Percentiles rank a stretch among this genome's conserved stretches.
Conservation (phyloP, 2,797 vertebrate genomes). For the Anguilla marmorata region DNA sequence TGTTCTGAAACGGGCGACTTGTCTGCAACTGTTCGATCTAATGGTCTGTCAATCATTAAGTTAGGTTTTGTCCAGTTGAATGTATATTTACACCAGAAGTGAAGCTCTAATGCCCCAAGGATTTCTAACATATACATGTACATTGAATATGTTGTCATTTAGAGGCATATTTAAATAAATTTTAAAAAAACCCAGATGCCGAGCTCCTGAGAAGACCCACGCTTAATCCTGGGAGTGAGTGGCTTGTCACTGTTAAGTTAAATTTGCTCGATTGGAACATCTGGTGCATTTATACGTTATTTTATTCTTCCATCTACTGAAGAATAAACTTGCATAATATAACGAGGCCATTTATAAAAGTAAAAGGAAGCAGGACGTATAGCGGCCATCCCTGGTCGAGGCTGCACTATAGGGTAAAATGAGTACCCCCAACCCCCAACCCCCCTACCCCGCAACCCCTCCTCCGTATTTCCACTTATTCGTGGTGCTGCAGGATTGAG, state of each 20-base stretch:
- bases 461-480: slow-evolving; percentile 51
- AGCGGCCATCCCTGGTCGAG: not conserved
- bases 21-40: not conserved
- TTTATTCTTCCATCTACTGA: not conserved
- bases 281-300: not conserved
- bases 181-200: too few relatives aligned
- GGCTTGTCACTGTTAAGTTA: not conserved
- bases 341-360: not conserved
- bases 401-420: not conserved
- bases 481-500: slow-evolving; percentile 52
- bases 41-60: not conserved
- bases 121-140: too few relatives aligned
- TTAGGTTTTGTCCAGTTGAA: not conserved
- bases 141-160: not conserved
- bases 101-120: not conserved
- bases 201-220: not conserved
- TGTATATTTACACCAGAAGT: not conserved
- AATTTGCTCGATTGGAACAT: not conserved
- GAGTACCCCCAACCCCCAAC: slow-evolving; percentile 16
- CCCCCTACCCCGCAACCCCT: slow-evolving; percentile 43
- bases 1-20: not conserved
- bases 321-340: not conserved
- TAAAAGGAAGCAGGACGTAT: not conserved
- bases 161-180: not conserved
- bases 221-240: not conserved